phyloP scores from a whole-genome alignment of 2,113 vertebrate species.

The Colaptes auratus region DNA sequence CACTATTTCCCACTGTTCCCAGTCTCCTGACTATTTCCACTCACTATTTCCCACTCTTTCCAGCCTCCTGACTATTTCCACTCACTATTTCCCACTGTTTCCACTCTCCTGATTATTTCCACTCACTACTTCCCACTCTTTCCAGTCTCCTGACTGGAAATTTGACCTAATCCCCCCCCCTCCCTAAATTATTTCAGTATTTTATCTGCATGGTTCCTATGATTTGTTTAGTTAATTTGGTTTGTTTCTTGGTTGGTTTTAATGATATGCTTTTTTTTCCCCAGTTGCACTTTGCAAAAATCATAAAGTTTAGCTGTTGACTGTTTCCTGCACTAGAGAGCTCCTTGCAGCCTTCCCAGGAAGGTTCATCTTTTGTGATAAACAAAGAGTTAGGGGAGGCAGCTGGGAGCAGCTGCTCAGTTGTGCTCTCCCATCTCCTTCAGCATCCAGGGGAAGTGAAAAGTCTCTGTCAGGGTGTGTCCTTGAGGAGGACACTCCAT shows the following conservation, averaged over 20 bases:
- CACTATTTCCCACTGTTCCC: too few species aligned
- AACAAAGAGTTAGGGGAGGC: constrained; percentile 22
- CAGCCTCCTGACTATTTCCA: too few species aligned
- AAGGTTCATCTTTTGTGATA: constrained; percentile 2
- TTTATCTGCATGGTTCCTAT: neutral
- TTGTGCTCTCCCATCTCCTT: neutral
- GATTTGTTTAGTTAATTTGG: neutral
- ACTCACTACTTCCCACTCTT: too few species aligned
- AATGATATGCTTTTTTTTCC: neutral
- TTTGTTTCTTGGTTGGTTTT: neutral
- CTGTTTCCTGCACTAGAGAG: rapidly evolving
- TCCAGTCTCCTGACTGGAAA: neutral
- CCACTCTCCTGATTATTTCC: too few species aligned
- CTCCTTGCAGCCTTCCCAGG: neutral
- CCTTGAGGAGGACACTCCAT: rapidly evolving
- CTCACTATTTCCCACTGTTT: too few species aligned
- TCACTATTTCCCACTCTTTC: too few species aligned
- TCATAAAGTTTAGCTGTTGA: neutral
- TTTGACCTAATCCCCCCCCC: neutral
- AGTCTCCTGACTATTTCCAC: too few species aligned
- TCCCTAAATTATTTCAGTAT: neutral
- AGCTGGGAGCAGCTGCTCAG: neutral
- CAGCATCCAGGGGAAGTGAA: neutral
- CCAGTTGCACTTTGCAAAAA: neutral
- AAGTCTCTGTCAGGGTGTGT: neutral